phyloP scores from a whole-genome alignment of 2,888 invertebrate genomes.

The Melieria crassipennis region DNA sequence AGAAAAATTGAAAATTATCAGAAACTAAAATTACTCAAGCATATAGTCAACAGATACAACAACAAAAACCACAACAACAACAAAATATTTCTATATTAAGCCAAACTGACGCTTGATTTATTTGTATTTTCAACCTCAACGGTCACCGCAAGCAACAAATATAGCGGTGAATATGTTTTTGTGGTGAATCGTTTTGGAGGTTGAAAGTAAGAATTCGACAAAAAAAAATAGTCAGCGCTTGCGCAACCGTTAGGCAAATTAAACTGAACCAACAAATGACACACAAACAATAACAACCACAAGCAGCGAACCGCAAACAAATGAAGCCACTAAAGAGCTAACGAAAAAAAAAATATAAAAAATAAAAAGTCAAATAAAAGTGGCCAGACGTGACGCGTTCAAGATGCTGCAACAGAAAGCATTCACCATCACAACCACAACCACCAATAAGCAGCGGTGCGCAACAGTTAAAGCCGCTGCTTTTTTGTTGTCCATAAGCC shows the following conservation, averaged over 20 bases:
- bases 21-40: too few relatives aligned
- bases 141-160: background rate
- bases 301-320: background rate
- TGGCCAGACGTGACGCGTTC: background rate
- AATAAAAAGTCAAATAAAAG: slow-evolving; percentile 6
- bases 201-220: too few relatives aligned
- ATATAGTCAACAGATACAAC: too few relatives aligned
- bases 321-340: background rate
- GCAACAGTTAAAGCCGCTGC: slow-evolving; percentile 1
- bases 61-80: too few relatives aligned
- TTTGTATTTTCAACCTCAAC: too few relatives aligned
- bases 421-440: background rate
- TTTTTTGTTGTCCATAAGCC: background rate
- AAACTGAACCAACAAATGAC: background rate
- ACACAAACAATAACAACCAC: background rate
- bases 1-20: too few relatives aligned
- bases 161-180: background rate
- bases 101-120: too few relatives aligned
- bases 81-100: too few relatives aligned
- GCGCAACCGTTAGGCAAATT: slow-evolving; percentile 27
- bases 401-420: background rate
- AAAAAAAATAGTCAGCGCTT: slow-evolving; percentile 11
- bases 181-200: slow-evolving; percentile 5
- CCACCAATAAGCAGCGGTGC: background rate
- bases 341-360: background rate